These are phyloP conservation scores for Eupithecia subumbrata DNA, from an alignment of 2,888 invertebrate genomes.

Conservation along the genomic window DNA sequence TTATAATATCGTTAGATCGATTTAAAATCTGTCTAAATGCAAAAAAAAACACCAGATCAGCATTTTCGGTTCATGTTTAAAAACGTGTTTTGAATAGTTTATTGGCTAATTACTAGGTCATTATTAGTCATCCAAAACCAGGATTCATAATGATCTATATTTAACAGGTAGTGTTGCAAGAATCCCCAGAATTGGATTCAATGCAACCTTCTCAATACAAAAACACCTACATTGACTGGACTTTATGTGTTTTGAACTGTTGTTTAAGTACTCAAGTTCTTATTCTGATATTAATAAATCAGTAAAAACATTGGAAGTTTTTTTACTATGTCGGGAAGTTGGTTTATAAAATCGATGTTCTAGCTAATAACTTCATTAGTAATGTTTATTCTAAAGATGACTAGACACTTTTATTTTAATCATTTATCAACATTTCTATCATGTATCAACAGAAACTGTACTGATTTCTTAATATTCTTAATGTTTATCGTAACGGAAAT, in stretches of 20 bases:
- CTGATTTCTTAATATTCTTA: background rate
- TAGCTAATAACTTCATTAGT: background rate
- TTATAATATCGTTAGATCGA: no score
- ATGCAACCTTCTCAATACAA: background rate
- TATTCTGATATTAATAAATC: background rate
- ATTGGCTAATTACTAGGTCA: no score
- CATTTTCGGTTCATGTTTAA: no score
- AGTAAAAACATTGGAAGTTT: background rate
- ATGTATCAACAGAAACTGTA: background rate
- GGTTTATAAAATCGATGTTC: background rate
- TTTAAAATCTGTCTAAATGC: no score
- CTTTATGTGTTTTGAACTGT: background rate
- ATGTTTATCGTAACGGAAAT: background rate
- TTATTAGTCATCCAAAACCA: background rate
- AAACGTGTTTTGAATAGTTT: no score
- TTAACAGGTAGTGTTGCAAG: no score
- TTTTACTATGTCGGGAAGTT: background rate
- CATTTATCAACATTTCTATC: background rate
- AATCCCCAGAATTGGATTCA: background rate
- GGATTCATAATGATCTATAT: background rate
- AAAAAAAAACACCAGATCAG: no score
- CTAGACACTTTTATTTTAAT: slow-evolving; percentile 16
- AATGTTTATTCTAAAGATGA: slow-evolving; percentile 11
- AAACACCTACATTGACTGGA: background rate
- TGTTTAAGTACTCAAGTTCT: background rate